phyloP scores from a whole-genome alignment of 2,113 vertebrate species.

The Scomber scombrus region DNA sequence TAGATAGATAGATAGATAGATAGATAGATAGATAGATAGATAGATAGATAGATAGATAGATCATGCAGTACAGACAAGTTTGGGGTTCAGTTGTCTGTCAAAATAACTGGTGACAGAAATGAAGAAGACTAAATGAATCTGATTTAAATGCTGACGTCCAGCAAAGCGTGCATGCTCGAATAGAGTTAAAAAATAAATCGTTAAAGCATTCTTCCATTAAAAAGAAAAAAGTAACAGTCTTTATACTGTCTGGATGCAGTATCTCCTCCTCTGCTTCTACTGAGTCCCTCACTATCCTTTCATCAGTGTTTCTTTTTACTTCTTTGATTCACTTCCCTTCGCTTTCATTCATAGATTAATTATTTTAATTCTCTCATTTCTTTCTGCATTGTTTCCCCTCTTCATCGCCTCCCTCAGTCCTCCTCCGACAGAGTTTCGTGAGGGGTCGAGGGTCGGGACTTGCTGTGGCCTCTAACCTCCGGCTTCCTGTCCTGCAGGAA shows the following conservation, averaged over 20 bases:
- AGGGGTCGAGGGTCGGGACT: slow-evolving; percentile 70
- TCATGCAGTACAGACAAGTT: slow-evolving; percentile 59
- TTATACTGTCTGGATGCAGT: background rate
- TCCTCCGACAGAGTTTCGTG: slow-evolving; percentile 78
- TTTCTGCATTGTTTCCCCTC: rapidly evolving
- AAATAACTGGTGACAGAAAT: slow-evolving; percentile 34
- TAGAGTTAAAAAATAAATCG: slow-evolving; percentile 26
- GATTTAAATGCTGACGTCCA: slow-evolving; percentile 45
- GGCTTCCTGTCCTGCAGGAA: slow-evolving; percentile 91
- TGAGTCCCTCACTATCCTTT: background rate
- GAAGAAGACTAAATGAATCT: slow-evolving; percentile 22
- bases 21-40: slow-evolving; percentile 3
- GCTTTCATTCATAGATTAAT: background rate
- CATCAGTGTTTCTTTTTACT: background rate
- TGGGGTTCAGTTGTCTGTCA: slow-evolving; percentile 29
- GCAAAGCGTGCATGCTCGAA: slow-evolving; percentile 65
- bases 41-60: slow-evolving; percentile 48
- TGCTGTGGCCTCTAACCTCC: slow-evolving; percentile 71
- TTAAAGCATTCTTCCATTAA: slow-evolving; percentile 50
- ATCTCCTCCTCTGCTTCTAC: background rate
- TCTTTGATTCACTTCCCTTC: background rate
- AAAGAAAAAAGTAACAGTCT: slow-evolving; percentile 73
- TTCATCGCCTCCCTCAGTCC: slow-evolving; percentile 56
- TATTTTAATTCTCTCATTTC: rapidly evolving
- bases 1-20: slow-evolving; percentile 6